A percentile compares a stretch with the other conserved stretches of the same genome.
Conservation (phyloP, 2,888 invertebrate genomes). For the Myathropa florea region DNA sequence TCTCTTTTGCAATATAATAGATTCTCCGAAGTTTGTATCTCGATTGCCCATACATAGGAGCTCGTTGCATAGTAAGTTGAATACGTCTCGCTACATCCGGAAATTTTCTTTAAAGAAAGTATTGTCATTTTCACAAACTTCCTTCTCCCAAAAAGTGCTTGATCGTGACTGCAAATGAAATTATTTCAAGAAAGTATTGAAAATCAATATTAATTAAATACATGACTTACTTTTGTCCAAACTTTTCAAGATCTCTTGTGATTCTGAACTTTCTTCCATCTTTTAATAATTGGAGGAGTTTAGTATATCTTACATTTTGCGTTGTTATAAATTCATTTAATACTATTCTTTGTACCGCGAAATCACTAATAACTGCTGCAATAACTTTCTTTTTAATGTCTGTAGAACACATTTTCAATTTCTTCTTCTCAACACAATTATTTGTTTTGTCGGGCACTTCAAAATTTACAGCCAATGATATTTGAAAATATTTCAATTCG, state of each 20-base stretch:
- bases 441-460: too few species aligned
- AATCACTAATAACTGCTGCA: background rate
- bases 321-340: background rate
- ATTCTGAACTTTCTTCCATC: background rate
- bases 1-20: conserved; percentile 1
- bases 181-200: background rate
- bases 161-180: background rate
- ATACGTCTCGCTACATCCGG: background rate
- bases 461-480: too few species aligned
- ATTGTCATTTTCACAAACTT: background rate
- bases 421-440: too few species aligned
- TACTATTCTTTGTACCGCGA: background rate
- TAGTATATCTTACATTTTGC: background rate
- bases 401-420: too few species aligned
- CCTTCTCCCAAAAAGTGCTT: background rate
- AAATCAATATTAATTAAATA: background rate
- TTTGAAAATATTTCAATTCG: too few species aligned
- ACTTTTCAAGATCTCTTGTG: background rate
- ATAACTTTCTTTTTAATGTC: too few species aligned
- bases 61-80: conserved; percentile 4
- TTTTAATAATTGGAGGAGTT: background rate
- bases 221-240: background rate
- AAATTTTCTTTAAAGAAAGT: conserved; percentile 12
- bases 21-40: conserved; percentile 16
- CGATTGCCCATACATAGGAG: background rate